phyloP scores from a whole-genome alignment of 2,113 vertebrate genomes.

The Pygoscelis antarcticus region DNA sequence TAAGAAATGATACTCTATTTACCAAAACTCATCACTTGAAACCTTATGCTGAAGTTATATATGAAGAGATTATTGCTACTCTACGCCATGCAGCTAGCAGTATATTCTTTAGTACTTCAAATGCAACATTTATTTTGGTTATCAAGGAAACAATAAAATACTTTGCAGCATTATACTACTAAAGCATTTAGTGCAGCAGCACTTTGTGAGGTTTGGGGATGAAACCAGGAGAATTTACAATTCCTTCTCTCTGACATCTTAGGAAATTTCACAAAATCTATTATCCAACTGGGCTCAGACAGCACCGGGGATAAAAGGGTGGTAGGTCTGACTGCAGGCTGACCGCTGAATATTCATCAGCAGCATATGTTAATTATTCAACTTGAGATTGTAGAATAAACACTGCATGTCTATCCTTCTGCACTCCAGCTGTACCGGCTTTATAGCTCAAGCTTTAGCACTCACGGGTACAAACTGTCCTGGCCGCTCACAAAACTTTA shows the following conservation, averaged over 20 bases:
- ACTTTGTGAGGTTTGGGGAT: neutral
- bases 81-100: neutral
- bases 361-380: neutral
- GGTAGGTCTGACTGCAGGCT: neutral
- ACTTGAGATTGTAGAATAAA: neutral
- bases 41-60: neutral
- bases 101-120: neutral
- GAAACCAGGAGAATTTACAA: neutral
- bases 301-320: neutral
- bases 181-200: neutral
- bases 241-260: neutral
- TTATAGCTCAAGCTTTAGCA: neutral
- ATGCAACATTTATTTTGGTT: neutral
- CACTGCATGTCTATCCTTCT: neutral
- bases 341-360: neutral
- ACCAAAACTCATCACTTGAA: neutral
- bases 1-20: neutral
- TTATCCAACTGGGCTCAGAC: neutral
- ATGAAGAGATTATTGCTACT: neutral
- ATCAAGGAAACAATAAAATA: neutral
- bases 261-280: neutral
- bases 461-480: neutral
- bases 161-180: neutral
- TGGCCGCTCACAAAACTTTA: neutral
- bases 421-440: neutral